Evolutionary conservation across 2,113 vertebrate genomes (phyloP), one percentile per base, ranked within the genome.

Genomic region (Bos indicus): DNA sequence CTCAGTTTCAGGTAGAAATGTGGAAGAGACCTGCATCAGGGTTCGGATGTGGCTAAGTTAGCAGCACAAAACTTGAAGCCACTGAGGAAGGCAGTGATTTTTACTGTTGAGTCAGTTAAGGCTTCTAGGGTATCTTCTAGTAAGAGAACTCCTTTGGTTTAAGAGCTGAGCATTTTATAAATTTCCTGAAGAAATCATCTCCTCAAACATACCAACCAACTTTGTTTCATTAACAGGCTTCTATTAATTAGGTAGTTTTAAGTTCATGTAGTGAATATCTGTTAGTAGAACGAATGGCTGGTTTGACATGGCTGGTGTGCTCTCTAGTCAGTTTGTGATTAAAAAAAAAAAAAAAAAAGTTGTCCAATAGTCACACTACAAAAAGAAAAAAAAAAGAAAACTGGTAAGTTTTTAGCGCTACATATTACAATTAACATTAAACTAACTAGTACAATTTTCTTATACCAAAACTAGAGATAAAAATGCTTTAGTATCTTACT

Each of bases 401-500:
- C 3, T 11, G 11, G 1, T 12, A 52, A 25, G 67, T 28, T 78
- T 92, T 74, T 51, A 88, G 74, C 1, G 56, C 14, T 30, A 21
- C 57, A 81, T 81, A n/a, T 82, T 95, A 86, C 67, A 81, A 64
- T 4, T 85, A 52, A 85, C 5, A 95, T 21, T 84, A 96, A 90
- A 87, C 17, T 56, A 92, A 81, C 17, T 33, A 81, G 33, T 25
- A 91, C 15, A 52, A 16, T 60, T 92, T 77, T 87, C 78, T 94
- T 90, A 84, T 56, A 59, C 23, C 40, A 95, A 96, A 97, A 81
- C 51, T 60, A 78, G 84, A 5, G 33, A 92, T 74, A 46, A 96
- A 87, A 87, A 59, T 77, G 23, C 40, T 82, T 89, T 89, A 84
- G 9, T 51, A 74, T n/a, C n/a, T 92, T 87, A 67, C 9, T 81